Conservation (phyloP, 2,113 vertebrate genomes). For the Melanostigma gelatinosum region DNA sequence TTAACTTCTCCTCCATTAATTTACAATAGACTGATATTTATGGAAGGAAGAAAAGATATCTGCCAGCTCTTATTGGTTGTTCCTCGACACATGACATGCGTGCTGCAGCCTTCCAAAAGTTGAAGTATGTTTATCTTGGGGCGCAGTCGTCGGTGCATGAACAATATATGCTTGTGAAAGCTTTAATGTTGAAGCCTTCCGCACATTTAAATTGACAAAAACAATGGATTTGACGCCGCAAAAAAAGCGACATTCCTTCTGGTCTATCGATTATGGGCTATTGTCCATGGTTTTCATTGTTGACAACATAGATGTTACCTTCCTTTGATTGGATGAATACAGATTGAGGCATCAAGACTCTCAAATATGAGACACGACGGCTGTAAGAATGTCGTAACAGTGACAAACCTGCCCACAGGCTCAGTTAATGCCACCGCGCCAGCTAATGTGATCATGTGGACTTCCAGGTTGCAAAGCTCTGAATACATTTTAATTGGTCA, state of each 20-base stretch:
- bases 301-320: background rate
- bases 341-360: background rate
- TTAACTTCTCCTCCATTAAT: no score
- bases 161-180: no score
- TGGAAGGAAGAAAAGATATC: no score
- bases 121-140: no score
- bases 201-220: no score
- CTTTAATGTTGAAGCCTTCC: no score
- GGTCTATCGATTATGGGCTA: background rate
- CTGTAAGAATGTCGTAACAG: background rate
- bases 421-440: background rate
- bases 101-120: no score
- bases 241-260: background rate
- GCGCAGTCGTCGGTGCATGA: no score
- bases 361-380: background rate
- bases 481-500: constrained; percentile 25
- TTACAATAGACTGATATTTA: no score
- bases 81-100: no score
- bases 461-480: background rate
- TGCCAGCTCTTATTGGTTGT: no score
- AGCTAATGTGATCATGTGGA: background rate
- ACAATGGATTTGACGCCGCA: no score
- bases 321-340: background rate
- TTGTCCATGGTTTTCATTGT: background rate
- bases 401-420: background rate